phyloP scores from a whole-genome alignment of 2,113 vertebrate species.

The Craseonycteris thonglongyai region DNA sequence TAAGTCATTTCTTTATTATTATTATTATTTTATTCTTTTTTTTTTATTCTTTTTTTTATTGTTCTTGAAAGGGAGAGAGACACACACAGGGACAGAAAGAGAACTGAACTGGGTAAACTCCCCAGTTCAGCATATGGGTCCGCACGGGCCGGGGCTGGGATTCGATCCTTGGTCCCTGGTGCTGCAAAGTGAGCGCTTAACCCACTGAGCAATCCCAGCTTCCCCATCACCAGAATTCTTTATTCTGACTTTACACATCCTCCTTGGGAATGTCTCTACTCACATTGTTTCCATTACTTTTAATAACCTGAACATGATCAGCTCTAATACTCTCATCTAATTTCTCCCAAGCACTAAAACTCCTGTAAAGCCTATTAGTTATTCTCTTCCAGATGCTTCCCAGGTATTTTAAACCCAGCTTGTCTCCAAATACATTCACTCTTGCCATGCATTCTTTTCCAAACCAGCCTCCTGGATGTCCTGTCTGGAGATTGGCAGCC shows the following conservation, averaged over 20 bases:
- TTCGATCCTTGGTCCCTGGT: too few species aligned
- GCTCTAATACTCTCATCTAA: neutral
- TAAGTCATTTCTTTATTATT: too few species aligned
- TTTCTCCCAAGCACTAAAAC: neutral
- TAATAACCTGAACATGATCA: neutral
- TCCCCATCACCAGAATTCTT: neutral
- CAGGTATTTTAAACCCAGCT: slow-evolving; percentile 4
- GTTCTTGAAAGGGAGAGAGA: too few species aligned
- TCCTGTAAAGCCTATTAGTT: neutral
- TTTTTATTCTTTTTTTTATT: too few species aligned
- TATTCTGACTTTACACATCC: neutral
- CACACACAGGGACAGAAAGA: too few species aligned
- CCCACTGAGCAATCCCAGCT: too few species aligned
- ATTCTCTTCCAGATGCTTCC: neutral
- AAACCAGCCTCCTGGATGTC: neutral
- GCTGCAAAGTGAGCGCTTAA: too few species aligned
- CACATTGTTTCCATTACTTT: neutral
- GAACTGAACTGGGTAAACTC: too few species aligned
- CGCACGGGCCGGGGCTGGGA: too few species aligned
- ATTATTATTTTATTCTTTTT: too few species aligned
- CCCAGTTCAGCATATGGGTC: too few species aligned
- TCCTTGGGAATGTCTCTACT: neutral
- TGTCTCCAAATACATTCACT: neutral
- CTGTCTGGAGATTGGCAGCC: neutral
- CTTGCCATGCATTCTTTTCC: neutral